These are phyloP conservation scores for Cottus gobio DNA, from an alignment of 2,113 vertebrate species.

Conservation along the genomic window DNA sequence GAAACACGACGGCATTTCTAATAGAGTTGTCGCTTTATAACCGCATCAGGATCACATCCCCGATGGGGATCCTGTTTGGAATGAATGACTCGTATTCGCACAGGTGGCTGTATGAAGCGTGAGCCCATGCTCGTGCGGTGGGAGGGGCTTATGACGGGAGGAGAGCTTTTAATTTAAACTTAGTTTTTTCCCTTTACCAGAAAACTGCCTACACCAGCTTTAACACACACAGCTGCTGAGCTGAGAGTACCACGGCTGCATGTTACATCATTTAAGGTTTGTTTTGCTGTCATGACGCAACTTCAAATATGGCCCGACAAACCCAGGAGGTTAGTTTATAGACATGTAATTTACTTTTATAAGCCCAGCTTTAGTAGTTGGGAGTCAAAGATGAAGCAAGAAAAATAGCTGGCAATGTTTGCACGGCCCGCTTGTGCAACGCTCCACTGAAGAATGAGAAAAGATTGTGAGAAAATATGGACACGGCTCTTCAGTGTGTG, in stretches of 20 bases:
- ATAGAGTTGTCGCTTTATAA: too few relatives aligned
- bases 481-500: constrained; percentile 1
- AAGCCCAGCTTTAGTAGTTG: constrained; percentile 66
- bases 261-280: constrained; percentile 71
- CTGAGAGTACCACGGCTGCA: constrained; percentile 5
- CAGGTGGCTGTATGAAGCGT: not conserved
- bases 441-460: constrained; percentile 19
- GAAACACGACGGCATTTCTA: too few relatives aligned
- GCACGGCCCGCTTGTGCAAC: constrained; percentile 24
- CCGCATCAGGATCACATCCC: too few relatives aligned
- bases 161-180: not conserved
- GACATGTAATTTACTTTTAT: constrained; percentile 80
- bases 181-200: not conserved
- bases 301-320: constrained; percentile 71
- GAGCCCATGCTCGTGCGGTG: not conserved
- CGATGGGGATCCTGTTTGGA: too few relatives aligned
- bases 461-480: constrained; percentile 16
- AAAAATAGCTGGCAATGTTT: constrained; percentile 48
- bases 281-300: constrained; percentile 70
- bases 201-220: not conserved
- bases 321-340: constrained; percentile 74
- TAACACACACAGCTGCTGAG: constrained; percentile 24
- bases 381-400: constrained; percentile 56
- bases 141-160: not conserved
- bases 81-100: too few relatives aligned